phyloP scores from a whole-genome alignment of 2,797 vertebrate genomes.

The Onychomys leucogaster region DNA sequence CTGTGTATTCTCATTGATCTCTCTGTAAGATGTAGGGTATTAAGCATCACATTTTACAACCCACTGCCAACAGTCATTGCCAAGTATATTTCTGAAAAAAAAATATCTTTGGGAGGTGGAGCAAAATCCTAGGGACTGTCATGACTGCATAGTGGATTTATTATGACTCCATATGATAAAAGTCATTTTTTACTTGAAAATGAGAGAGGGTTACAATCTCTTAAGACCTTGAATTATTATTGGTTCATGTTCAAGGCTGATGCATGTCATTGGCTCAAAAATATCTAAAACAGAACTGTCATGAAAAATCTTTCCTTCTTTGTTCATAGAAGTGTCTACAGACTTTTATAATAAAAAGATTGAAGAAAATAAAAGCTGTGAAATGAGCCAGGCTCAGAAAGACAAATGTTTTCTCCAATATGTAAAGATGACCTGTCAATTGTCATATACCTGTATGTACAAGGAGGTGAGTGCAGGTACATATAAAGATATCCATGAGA shows the following conservation, averaged over 20 bases:
- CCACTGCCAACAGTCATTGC: too few relatives aligned
- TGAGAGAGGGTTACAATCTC: slow-evolving; percentile 39
- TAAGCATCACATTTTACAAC: not conserved
- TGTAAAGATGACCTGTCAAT: not conserved
- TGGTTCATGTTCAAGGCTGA: not conserved
- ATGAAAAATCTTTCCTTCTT: not conserved
- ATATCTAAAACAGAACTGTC: not conserved
- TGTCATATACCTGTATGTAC: not conserved
- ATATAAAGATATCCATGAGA: not conserved
- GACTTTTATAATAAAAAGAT: not conserved
- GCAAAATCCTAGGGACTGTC: not conserved
- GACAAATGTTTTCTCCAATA: not conserved
- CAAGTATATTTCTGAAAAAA: not conserved
- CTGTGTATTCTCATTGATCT: not conserved
- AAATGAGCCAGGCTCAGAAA: not conserved
- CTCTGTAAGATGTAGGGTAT: not conserved
- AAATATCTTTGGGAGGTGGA: not conserved
- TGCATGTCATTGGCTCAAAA: not conserved
- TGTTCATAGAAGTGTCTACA: not conserved
- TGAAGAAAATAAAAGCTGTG: not conserved
- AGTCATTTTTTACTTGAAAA: not conserved
- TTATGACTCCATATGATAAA: not conserved
- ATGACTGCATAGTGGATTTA: not conserved
- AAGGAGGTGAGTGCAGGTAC: not conserved
- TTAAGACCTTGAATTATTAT: not conserved